A percentile compares a stretch with the other conserved stretches of the same genome.
Evolutionary conservation across 2,113 vertebrate species (phyloP).

Genomic region (Petaurus breviceps): DNA sequence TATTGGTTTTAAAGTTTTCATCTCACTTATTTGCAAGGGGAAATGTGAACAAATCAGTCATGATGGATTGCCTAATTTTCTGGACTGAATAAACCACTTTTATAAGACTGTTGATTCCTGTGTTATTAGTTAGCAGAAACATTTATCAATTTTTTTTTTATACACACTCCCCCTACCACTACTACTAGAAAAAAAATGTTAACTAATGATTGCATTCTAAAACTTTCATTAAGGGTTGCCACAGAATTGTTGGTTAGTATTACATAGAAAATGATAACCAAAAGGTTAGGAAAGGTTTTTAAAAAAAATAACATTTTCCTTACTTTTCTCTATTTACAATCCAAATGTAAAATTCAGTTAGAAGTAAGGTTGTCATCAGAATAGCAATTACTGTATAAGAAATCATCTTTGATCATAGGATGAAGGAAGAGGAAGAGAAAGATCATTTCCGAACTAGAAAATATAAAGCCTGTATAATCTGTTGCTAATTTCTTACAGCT

Average conservation of each 20-base stretch:
- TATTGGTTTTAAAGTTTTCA: conserved; percentile 91
- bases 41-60: conserved; percentile 95
- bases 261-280: conserved; percentile 83
- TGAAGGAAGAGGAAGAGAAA: conserved; percentile 66
- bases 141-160: conserved; percentile 92
- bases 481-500: conserved; percentile 56
- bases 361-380: conserved; percentile 77
- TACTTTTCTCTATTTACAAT: conserved; percentile 55
- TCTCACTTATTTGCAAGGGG: conserved; percentile 87
- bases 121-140: conserved; percentile 98
- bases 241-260: conserved; percentile 90
- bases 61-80: conserved; percentile 99
- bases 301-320: conserved; percentile 66
- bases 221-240: conserved; percentile 92
- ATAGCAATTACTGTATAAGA: conserved; percentile 75
- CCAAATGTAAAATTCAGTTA: conserved; percentile 62
- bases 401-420: conserved; percentile 80
- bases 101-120: conserved; percentile 97
- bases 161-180: neutral
- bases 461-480: conserved; percentile 55
- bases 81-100: conserved; percentile 95
- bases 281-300: conserved; percentile 70
- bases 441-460: conserved; percentile 70
- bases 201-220: conserved; percentile 95
- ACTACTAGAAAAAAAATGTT: conserved; percentile 80